A percentile compares a stretch with the other conserved stretches of the same genome.
These are phyloP conservation scores for Stenodera caucasica DNA, from an alignment of 2,888 invertebrate species.

Conservation along the genomic window DNA sequence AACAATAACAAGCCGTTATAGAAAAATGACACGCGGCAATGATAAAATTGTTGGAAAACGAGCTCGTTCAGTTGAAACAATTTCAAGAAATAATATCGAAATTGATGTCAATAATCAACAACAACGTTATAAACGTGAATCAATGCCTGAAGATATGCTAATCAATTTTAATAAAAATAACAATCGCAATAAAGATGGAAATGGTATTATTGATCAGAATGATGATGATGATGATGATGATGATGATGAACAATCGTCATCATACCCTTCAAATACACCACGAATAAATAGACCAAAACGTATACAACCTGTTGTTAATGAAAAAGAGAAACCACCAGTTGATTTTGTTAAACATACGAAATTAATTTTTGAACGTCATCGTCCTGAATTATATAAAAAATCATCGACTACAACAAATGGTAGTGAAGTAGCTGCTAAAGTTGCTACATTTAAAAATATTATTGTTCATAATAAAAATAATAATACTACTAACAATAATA, in stretches of 20 bases:
- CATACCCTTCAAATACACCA: slow-evolving; percentile 26
- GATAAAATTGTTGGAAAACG: slow-evolving; percentile 69
- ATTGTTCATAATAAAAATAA: slow-evolving; percentile 59
- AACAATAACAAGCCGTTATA: slow-evolving; percentile 54
- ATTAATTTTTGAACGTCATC: slow-evolving; percentile 74
- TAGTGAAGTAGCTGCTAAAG: slow-evolving; percentile 67
- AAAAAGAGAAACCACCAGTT: slow-evolving; percentile 81
- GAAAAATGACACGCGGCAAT: slow-evolving; percentile 54
- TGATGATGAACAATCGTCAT: neutral
- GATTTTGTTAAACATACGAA: slow-evolving; percentile 87
- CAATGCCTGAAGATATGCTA: slow-evolving; percentile 58
- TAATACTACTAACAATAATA: too few species aligned
- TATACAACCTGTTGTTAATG: slow-evolving; percentile 67
- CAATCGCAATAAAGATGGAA: slow-evolving; percentile 32
- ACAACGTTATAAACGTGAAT: slow-evolving; percentile 48
- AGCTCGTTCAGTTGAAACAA: slow-evolving; percentile 83
- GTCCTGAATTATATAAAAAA: slow-evolving; percentile 60
- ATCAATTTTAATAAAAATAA: slow-evolving; percentile 50
- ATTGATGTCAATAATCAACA: slow-evolving; percentile 23
- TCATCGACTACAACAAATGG: slow-evolving; percentile 45
- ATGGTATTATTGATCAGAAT: too few species aligned
- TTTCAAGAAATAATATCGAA: slow-evolving; percentile 65
- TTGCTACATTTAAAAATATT: slow-evolving; percentile 66
- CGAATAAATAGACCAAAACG: slow-evolving; percentile 62
- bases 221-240: too few species aligned